Evolutionary conservation across 2,113 vertebrate genomes (phyloP).

Genomic region (Todiramphus saurophagus): DNA sequence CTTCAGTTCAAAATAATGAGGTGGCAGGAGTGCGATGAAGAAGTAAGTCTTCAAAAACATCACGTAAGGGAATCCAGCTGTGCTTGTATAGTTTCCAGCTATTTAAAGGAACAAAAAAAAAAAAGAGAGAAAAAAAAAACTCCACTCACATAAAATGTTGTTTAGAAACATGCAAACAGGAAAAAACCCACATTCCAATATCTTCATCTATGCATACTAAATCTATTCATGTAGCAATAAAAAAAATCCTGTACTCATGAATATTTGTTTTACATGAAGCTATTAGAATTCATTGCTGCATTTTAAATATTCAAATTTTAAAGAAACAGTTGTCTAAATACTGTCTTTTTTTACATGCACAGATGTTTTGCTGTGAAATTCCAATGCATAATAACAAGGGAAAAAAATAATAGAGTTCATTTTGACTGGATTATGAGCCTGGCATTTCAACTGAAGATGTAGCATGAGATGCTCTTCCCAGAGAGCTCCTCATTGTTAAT

Average conservation of each 20-base stretch:
- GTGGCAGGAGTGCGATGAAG: conserved; percentile 58
- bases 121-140: conserved; percentile 19
- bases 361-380: conserved; percentile 59
- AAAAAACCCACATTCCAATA: background rate
- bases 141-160: conserved; percentile 26
- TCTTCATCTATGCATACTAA: conserved; percentile 32
- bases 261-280: conserved; percentile 56
- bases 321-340: conserved; percentile 62
- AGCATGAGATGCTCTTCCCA: conserved; percentile 29
- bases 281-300: conserved; percentile 49
- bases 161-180: conserved; percentile 67
- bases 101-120: conserved; percentile 67
- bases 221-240: conserved; percentile 56
- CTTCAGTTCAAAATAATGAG: conserved; percentile 72
- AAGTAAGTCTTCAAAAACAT: conserved; percentile 74
- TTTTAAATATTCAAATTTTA: conserved; percentile 62
- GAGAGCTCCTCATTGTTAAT: background rate
- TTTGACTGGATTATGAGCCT: conserved; percentile 2
- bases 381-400: conserved; percentile 25
- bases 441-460: background rate
- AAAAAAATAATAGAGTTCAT: background rate
- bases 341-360: conserved; percentile 52
- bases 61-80: conserved; percentile 97
- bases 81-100: conserved; percentile 94
- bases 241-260: conserved; percentile 34